phyloP scores from a whole-genome alignment of 2,888 invertebrate genomes.

The Smittia sp. region DNA sequence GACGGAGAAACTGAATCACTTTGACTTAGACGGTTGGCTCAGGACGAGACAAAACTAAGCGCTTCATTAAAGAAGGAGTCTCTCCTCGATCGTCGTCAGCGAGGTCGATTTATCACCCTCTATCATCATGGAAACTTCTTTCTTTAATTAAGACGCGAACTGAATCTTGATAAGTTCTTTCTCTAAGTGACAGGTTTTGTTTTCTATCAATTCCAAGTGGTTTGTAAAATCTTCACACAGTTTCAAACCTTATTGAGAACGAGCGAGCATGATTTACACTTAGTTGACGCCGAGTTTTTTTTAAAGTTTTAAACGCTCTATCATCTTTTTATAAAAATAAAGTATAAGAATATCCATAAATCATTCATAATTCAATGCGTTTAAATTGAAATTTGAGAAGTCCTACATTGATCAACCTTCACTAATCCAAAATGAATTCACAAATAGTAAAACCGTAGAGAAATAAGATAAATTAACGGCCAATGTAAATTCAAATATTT shows the following conservation, averaged over 20 bases:
- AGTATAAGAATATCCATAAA: no score
- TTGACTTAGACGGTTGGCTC: constrained; percentile 24
- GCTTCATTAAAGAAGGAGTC: neutral
- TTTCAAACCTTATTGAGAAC: no score
- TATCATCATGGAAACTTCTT: neutral
- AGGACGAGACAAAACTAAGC: constrained; percentile 3
- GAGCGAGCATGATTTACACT: neutral
- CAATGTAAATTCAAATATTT: no score
- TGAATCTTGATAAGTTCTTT: constrained; percentile 3
- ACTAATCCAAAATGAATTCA: no score
- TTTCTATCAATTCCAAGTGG: neutral
- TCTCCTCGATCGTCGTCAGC: neutral
- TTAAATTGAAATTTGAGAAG: no score
- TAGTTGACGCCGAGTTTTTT: no score
- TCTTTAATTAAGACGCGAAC: neutral
- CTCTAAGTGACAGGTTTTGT: neutral
- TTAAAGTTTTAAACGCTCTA: no score
- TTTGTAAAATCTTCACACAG: neutral
- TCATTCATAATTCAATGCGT: no score
- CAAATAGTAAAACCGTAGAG: no score
- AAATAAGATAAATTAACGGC: no score
- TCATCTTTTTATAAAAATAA: no score
- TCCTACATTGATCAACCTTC: no score
- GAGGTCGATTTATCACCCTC: neutral
- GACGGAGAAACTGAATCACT: neutral